phyloP scores from a whole-genome alignment of 2,113 vertebrate genomes.

The Spheniscus mendiculus region DNA sequence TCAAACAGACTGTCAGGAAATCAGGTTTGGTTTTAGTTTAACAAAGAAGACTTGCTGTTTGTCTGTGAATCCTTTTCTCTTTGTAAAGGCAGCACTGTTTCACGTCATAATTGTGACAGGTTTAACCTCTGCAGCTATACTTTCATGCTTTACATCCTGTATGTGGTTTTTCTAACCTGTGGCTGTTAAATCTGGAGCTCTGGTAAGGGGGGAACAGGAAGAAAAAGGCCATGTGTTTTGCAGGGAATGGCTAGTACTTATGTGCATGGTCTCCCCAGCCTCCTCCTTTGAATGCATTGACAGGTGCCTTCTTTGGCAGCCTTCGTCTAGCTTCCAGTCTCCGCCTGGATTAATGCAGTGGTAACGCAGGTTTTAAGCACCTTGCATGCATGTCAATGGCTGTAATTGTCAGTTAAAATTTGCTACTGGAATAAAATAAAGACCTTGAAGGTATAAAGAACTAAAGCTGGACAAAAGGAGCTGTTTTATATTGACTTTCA shows the following conservation, averaged over 20 bases:
- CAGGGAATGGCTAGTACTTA: neutral
- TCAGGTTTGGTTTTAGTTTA: neutral
- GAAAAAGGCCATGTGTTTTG: neutral
- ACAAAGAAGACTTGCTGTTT: neutral
- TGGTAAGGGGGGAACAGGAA: neutral
- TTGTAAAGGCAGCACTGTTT: neutral
- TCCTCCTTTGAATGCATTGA: neutral
- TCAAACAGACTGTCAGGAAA: neutral
- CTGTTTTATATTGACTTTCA: slow-evolving; percentile 41
- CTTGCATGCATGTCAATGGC: neutral
- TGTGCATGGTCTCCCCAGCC: neutral
- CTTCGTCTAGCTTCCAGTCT: neutral
- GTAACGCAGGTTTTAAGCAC: neutral
- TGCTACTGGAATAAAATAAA: slow-evolving; percentile 32
- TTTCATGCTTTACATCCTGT: neutral
- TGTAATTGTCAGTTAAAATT: slow-evolving; percentile 8
- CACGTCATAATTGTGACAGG: neutral
- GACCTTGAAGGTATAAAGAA: neutral
- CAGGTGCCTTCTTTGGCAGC: neutral
- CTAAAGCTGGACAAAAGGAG: neutral
- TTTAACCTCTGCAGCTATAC: neutral
- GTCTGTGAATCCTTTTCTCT: neutral
- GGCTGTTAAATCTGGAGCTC: neutral
- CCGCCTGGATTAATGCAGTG: neutral
- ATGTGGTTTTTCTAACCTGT: neutral